A percentile compares a stretch with the other conserved stretches of the same genome.
Evolutionary conservation across 2,888 invertebrate species (phyloP).

Genomic region (Elegia similella): DNA sequence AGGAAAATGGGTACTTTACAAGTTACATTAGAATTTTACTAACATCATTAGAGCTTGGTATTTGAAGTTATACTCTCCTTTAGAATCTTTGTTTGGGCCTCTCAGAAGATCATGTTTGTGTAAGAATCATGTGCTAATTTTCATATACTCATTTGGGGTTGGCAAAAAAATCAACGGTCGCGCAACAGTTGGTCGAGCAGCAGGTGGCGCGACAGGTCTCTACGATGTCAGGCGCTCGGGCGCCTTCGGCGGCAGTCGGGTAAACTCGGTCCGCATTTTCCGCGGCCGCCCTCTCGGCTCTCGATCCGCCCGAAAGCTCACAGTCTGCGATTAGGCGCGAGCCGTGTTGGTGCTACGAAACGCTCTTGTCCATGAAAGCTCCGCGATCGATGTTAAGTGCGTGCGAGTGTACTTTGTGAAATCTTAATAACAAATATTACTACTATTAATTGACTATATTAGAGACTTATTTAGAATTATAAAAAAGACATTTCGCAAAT

Average conservation of each 20-base stretch:
- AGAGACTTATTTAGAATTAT: neutral
- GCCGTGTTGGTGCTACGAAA: constrained; percentile 53
- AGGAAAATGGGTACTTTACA: constrained; percentile 42
- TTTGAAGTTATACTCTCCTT: too few relatives aligned
- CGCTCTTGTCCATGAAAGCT: constrained; percentile 41
- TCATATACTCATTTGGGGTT: constrained; percentile 55
- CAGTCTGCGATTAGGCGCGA: constrained; percentile 70
- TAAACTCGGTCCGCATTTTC: constrained; percentile 50
- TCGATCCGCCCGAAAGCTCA: constrained; percentile 76
- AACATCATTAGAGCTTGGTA: neutral
- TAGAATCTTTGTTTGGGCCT: neutral
- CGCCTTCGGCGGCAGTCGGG: constrained; percentile 37
- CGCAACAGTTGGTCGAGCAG: constrained; percentile 76
- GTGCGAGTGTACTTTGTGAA: constrained; percentile 31
- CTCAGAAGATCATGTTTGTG: constrained; percentile 15
- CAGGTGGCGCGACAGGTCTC: constrained; percentile 79
- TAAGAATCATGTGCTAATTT: constrained; percentile 55
- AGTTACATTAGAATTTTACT: neutral
- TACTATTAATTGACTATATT: neutral
- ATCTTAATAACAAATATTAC: neutral
- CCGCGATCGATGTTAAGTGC: constrained; percentile 35
- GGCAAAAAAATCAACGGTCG: constrained; percentile 78
- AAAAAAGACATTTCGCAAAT: neutral
- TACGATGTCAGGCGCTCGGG: constrained; percentile 33
- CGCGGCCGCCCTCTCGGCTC: constrained; percentile 75